Percentiles rank a stretch among this genome's conserved stretches.
Evolutionary conservation across 2,797 vertebrate species (phyloP).

Genomic region (Anabas testudineus): DNA sequence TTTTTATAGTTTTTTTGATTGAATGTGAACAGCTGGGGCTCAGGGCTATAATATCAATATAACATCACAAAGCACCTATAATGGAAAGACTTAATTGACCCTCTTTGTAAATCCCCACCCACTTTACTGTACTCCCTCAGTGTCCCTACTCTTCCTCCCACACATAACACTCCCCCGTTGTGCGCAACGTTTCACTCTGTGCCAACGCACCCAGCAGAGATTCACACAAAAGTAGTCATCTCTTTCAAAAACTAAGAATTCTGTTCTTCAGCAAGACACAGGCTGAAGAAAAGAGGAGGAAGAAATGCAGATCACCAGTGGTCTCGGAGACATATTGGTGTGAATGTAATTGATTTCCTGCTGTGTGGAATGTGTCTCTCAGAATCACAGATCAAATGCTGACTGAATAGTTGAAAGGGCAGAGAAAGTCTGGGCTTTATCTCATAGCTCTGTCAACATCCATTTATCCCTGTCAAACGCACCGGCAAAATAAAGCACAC

Average conservation of each 20-base stretch:
- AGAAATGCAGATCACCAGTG: conserved; percentile 53
- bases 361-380: conserved; percentile 67
- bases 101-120: conserved; percentile 12
- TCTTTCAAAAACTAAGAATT: conserved; percentile 32
- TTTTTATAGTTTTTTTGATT: conserved; percentile 12
- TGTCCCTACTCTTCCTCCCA: conserved; percentile 46
- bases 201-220: conserved; percentile 50
- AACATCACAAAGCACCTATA: conserved; percentile 44
- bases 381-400: conserved; percentile 61
- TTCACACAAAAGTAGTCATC: conserved; percentile 49
- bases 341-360: conserved; percentile 72
- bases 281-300: conserved; percentile 13
- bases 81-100: conserved; percentile 27
- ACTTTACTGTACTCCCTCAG: conserved; percentile 26
- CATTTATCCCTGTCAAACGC: conserved; percentile 43
- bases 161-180: conserved; percentile 25
- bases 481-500: conserved; percentile 15
- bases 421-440: conserved; percentile 50
- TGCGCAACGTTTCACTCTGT: conserved; percentile 38
- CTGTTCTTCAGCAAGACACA: conserved; percentile 43
- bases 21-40: neutral
- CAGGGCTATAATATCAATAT: conserved; percentile 48
- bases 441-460: conserved; percentile 29
- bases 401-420: conserved; percentile 64
- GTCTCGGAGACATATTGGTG: conserved; percentile 66